Base-by-base conservation (phyloP, 2,888 invertebrate genomes). In the Andricus curvator region DNA sequence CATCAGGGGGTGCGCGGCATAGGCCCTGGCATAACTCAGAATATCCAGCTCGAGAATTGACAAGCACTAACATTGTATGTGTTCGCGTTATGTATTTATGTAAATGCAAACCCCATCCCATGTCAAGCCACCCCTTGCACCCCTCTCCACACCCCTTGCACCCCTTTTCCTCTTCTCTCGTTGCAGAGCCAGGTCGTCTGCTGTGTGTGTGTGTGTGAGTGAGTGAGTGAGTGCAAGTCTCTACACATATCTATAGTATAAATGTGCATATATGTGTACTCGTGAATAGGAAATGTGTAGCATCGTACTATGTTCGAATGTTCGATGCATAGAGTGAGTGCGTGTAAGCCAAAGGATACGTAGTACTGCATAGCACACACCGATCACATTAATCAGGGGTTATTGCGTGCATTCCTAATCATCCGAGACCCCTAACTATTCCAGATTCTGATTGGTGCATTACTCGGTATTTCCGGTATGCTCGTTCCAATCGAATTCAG, bases 341-440 rank as follows among this genome's bases (percentile, higher is more conserved):
- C 85, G 86, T 83, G 86, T 85, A 87, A 76, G 87, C 88, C 87
- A 89, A 90, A 91, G 90, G 90, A 90, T 86, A 87, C 86, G 65
- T 66, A 78, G 80, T 56, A 62, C 68, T 79, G 85, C 86, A 88
- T 86, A 88, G 87, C 89, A 89, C 89, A 90, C 90, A 91, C 90
- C 92, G 92, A 92, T 92, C 92, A 91, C 92, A 93, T 93, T 92
- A 92, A 93, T 92, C 92, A 92, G 92, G 92, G 92, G 92, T 92
- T 92, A 92, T 93, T 92, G 92, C 92, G 92, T 92, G 92, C 92
- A 92, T 92, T 92, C 92, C 92, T 92, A 92, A 92, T 92, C 92
- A 92, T 92, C 91, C 91, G 89, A 90, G 89, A 87, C 88, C 85
- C 89, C 92, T 90, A 92, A 92, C 92, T 91, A 92, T 92, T 92